Percentiles rank a stretch among this genome's conserved stretches.
Evolutionary conservation across 1,140 invertebrate genomes (phyloP).

Genomic region (Tyrophagus putrescentiae): DNA sequence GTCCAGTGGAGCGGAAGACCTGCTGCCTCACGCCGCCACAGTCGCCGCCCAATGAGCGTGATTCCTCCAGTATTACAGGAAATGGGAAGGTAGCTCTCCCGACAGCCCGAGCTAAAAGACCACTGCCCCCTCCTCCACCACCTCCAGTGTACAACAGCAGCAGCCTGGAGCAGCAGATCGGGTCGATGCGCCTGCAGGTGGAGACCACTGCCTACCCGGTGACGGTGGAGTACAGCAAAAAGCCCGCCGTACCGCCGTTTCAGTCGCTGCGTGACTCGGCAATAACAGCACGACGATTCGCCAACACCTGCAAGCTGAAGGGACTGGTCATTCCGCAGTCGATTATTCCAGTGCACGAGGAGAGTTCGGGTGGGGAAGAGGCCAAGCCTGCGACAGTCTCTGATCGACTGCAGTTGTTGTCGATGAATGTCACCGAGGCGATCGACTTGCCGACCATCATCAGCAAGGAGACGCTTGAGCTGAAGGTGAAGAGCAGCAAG

Average conservation of each 20-base stretch:
- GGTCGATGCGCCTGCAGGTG: no score
- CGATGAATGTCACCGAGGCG: no score
- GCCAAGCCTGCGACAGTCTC: constrained; percentile 3
- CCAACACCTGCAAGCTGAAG: constrained; percentile 61
- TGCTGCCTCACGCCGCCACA: constrained; percentile 2
- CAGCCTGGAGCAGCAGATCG: no score
- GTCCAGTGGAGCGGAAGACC: no score
- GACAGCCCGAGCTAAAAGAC: no score
- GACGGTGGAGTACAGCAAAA: not conserved
- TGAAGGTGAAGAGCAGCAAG: constrained; percentile 5
- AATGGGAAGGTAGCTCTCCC: no score
- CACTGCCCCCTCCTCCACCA: no score
- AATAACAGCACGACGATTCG: constrained; percentile 58
- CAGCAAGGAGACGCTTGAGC: constrained; percentile 4
- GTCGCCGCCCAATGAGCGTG: not conserved
- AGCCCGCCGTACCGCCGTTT: not conserved
- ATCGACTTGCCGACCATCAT: constrained; percentile 13
- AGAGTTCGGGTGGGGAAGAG: constrained; percentile 17
- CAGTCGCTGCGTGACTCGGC: constrained; percentile 31
- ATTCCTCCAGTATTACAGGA: no score
- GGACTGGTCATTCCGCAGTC: constrained; percentile 66
- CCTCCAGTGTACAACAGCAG: not conserved
- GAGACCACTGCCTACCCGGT: not conserved
- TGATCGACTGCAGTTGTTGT: not conserved
- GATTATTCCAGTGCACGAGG: constrained; percentile 2